phyloP scores from a whole-genome alignment of 2,888 invertebrate species.

The Diaperis boleti region DNA sequence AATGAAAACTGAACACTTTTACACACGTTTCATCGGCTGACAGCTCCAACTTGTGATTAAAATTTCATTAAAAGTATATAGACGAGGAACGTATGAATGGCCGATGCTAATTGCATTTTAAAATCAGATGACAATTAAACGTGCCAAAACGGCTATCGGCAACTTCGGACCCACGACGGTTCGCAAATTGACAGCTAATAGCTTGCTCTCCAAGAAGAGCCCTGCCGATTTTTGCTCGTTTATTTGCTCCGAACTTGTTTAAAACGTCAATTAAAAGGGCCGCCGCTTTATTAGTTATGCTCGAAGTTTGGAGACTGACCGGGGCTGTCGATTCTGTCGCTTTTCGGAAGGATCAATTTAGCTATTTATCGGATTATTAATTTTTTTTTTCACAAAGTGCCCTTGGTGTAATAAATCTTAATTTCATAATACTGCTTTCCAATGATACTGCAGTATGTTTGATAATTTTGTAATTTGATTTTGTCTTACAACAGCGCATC shows the following conservation, averaged over 20 bases:
- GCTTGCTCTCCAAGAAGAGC: conserved; percentile 25
- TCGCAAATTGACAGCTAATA: conserved; percentile 28
- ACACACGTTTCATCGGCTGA: conserved; percentile 59
- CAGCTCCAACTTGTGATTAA: conserved; percentile 61
- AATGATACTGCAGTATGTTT: no score
- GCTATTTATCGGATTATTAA: no score
- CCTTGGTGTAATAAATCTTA: no score
- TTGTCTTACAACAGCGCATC: no score
- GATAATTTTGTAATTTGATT: no score
- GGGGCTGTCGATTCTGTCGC: background rate
- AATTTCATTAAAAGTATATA: conserved; percentile 63
- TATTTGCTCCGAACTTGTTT: background rate
- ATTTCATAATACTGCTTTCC: no score
- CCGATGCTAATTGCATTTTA: conserved; percentile 41
- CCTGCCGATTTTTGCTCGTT: background rate
- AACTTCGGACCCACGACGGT: conserved; percentile 21
- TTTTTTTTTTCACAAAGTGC: no score
- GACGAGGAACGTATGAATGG: conserved; percentile 50
- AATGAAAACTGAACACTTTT: conserved; percentile 59
- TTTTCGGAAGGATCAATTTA: no score
- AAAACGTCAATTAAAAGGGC: background rate
- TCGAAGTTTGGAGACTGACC: background rate
- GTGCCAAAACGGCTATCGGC: conserved; percentile 33
- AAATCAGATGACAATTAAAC: conserved; percentile 40
- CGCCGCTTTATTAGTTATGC: background rate